Evolutionary conservation across 2,113 vertebrate genomes (phyloP), one percentile per base, ranked within the genome.

Genomic region (Agapornis roseicollis): DNA sequence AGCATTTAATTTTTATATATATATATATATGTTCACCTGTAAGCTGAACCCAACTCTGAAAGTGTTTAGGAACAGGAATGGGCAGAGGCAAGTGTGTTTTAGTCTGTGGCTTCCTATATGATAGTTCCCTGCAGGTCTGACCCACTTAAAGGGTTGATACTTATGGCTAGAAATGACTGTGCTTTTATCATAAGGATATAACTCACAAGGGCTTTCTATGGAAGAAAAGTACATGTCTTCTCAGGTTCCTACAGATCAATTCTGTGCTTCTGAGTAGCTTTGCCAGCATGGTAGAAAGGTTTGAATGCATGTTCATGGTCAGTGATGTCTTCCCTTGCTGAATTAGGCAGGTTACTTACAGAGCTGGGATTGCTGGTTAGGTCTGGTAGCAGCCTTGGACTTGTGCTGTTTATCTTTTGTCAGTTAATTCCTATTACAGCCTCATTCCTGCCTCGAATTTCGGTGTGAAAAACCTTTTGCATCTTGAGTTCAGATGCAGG

Each of bases 171-270:
- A 71, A 83, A 47, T 17, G 31, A 7, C 11, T 15, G 4, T 5
- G 23, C 11, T 35, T 53, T 61, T 50, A 8, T 22, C 9, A 4
- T 3, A 15, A 56, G 31, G 70, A 8, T n/a, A 4, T 7, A 18
- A 15, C 37, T 66, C 29, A 3, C 13, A 2, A 47, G 22, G 31
- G 35, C 33, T 37, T 35, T 1, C 0, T 12, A 13, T 29, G 47
- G 39, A n/a, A 4, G 19, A 33, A 25, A 56, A 19, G 9, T 10
- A 37, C 10, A 7, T 4, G 6, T 3, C 12, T 47, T 85, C 24
- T 39, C 13, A 8, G 63, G 11, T 20, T 37, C n/a, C 35, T 39
- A 0, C 7, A 7, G 44, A 24, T 17, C 14, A 31, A 11, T 46
- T 42, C 31, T n/a, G 1, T 5, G 7, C n/a, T 53, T 5, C 11